phyloP scores from a whole-genome alignment of 2,797 vertebrate genomes.

The Poeciliopsis paucimaculata region DNA sequence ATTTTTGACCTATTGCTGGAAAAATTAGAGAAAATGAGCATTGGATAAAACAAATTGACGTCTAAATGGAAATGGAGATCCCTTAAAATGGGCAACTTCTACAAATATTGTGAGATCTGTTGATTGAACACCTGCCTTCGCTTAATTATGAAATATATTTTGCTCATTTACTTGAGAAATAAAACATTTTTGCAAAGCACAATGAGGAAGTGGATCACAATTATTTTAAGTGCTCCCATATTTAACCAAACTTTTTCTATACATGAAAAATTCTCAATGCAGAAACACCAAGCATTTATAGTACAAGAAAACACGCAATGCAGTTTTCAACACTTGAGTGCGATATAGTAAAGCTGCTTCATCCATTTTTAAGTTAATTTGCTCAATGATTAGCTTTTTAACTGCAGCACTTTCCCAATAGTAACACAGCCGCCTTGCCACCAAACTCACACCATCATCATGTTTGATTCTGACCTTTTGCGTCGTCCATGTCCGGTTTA shows the following conservation, averaged over 20 bases:
- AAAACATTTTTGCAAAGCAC: background rate
- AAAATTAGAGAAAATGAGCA: background rate
- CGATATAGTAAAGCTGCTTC: background rate
- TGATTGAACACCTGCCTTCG: background rate
- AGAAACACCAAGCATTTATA: background rate
- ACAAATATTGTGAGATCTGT: background rate
- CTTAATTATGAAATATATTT: background rate
- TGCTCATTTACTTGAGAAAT: background rate
- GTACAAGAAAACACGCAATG: background rate
- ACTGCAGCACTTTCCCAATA: conserved; percentile 12
- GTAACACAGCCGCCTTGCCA: conserved; percentile 49
- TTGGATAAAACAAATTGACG: background rate
- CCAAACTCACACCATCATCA: conserved; percentile 21
- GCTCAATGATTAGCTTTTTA: conserved; percentile 21
- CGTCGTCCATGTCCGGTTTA: conserved; percentile 38
- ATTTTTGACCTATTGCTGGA: background rate
- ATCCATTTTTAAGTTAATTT: background rate
- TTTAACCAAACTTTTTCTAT: background rate
- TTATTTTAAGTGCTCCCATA: background rate
- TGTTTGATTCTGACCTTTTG: conserved; percentile 37
- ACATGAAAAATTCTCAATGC: background rate
- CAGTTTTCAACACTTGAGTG: background rate
- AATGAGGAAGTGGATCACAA: background rate
- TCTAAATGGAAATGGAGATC: background rate
- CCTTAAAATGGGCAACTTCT: background rate